Percentiles rank a stretch among this genome's conserved stretches.
Evolutionary conservation across 2,113 vertebrate genomes (phyloP).

Genomic region (Ariopsis seemanni): DNA sequence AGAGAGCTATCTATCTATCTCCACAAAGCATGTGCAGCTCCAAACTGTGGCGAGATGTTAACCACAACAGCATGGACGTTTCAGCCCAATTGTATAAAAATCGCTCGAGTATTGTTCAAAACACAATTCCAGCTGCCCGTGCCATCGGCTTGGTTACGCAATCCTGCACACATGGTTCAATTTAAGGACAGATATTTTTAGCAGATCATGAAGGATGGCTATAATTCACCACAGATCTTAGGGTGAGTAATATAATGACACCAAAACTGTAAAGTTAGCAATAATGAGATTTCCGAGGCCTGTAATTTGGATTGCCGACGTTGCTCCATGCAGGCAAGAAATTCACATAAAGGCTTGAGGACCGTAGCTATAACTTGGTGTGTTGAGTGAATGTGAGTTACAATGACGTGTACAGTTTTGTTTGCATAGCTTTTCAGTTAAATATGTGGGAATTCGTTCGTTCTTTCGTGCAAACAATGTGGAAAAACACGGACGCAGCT

Average conservation of each 20-base stretch:
- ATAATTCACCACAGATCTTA: slow-evolving; percentile 48
- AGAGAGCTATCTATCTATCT: neutral
- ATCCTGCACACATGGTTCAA: slow-evolving; percentile 66
- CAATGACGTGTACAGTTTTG: neutral
- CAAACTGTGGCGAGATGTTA: neutral
- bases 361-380: neutral
- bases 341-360: too few species aligned
- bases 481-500: neutral
- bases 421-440: neutral
- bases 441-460: slow-evolving; percentile 52
- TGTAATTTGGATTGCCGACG: slow-evolving; percentile 53
- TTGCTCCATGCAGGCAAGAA: slow-evolving; percentile 3
- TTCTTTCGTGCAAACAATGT: slow-evolving; percentile 27
- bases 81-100: slow-evolving; percentile 25
- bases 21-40: neutral
- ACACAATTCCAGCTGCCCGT: slow-evolving; percentile 17
- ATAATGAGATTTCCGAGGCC: slow-evolving; percentile 30
- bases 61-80: slow-evolving; percentile 3
- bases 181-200: slow-evolving; percentile 74
- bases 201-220: slow-evolving; percentile 51
- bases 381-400: slow-evolving; percentile 47
- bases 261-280: slow-evolving; percentile 49
- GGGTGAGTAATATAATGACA: slow-evolving; percentile 45
- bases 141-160: slow-evolving; percentile 63
- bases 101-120: slow-evolving; percentile 36